Evolutionary conservation across 2,797 vertebrate species (phyloP).

Genomic region (Lepilemur septentrionalis): DNA sequence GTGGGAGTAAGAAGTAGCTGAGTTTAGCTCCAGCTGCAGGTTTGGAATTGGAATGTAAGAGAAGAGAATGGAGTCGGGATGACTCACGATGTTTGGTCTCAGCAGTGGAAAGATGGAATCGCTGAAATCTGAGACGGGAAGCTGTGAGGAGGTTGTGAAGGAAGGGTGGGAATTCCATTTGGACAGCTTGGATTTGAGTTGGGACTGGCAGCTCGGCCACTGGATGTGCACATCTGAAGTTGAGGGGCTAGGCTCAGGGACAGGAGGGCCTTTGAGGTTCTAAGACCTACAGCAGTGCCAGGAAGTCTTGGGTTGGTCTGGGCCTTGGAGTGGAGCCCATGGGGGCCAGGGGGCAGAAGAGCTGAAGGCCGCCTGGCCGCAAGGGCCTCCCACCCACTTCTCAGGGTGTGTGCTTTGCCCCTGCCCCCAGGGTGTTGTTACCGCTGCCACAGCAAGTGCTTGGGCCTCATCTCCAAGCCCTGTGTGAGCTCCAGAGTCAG

Average conservation of each 20-base stretch:
- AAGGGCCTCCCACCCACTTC: neutral
- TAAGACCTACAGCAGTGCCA: neutral
- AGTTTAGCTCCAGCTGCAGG: neutral
- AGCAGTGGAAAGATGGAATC: neutral
- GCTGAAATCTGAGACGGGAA: neutral
- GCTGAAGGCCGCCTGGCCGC: neutral
- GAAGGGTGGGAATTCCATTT: accelerated
- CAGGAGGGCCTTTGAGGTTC: neutral
- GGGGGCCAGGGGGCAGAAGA: no score
- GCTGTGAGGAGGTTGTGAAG: neutral
- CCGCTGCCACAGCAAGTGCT: constrained; percentile 97
- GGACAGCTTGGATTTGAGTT: no score
- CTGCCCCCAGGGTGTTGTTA: constrained; percentile 92
- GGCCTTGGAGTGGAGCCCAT: accelerated
- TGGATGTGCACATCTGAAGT: no score
- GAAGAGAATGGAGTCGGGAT: no score
- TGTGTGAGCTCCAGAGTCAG: constrained; percentile 97
- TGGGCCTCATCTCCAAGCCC: constrained; percentile 94
- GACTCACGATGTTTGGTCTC: neutral
- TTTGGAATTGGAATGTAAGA: neutral
- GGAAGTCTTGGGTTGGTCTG: neutral
- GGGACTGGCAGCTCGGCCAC: neutral
- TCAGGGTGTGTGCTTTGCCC: neutral
- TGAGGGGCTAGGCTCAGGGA: neutral
- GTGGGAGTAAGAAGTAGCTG: neutral